These are phyloP conservation scores for Sinocyclocheilus grahami DNA, from an alignment of 2,113 vertebrate genomes.

Conservation along the genomic window DNA sequence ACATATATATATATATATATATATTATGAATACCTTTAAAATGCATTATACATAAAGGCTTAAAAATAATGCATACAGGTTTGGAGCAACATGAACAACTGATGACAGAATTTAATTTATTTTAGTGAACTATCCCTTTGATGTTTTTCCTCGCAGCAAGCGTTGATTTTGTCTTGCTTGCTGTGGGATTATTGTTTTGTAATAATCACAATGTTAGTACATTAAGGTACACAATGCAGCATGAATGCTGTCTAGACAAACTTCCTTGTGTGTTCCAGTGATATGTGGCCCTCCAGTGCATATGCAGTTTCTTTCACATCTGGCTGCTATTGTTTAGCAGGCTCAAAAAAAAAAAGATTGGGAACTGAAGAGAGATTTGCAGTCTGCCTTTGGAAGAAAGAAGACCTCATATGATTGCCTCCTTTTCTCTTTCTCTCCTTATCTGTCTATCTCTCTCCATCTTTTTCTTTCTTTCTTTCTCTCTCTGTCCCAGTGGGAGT, in stretches of 20 bases:
- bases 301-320: constrained; percentile 43
- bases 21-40: too few relatives aligned
- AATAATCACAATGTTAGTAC: not conserved
- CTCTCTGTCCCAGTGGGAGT: constrained; percentile 73
- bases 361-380: constrained; percentile 25
- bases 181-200: not conserved
- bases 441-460: constrained; percentile 9
- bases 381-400: constrained; percentile 11
- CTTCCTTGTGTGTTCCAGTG: not conserved
- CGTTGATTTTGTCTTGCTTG: not conserved
- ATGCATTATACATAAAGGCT: too few relatives aligned
- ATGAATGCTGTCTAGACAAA: not conserved
- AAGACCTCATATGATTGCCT: constrained; percentile 10
- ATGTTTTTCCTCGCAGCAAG: not conserved
- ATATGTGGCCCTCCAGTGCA: not conserved
- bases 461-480: constrained; percentile 22
- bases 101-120: not conserved
- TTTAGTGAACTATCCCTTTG: not conserved
- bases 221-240: not conserved
- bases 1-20: too few relatives aligned
- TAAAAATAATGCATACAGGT: not conserved
- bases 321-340: constrained; percentile 40
- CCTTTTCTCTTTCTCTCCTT: constrained; percentile 11
- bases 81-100: not conserved
- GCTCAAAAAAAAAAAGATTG: not conserved